phyloP scores from a whole-genome alignment of 2,113 vertebrate genomes.

The Tragulus kanchil region DNA sequence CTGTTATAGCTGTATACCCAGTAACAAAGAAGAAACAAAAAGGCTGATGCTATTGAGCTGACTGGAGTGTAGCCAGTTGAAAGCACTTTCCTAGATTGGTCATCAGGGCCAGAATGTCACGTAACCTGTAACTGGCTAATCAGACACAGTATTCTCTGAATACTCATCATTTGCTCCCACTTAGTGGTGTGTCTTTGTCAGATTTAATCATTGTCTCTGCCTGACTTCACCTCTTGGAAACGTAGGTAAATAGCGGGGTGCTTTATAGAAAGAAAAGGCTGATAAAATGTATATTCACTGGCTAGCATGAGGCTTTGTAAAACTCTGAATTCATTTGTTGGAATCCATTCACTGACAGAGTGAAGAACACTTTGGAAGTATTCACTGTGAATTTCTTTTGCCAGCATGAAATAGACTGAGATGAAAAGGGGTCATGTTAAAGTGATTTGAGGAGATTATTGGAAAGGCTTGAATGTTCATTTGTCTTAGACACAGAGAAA shows the following conservation, averaged over 20 bases:
- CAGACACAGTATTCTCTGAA: neutral
- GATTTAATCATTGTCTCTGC: neutral
- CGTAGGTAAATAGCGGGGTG: neutral
- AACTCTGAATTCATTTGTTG: constrained; percentile 4
- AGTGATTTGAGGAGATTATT: neutral
- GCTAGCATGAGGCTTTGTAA: neutral
- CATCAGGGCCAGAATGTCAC: neutral
- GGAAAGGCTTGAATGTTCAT: neutral
- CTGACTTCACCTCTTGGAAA: neutral
- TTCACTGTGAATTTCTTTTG: constrained; percentile 29
- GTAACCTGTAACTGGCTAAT: neutral
- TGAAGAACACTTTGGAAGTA: neutral
- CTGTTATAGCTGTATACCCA: neutral
- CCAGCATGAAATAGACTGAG: neutral
- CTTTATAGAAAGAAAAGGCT: neutral
- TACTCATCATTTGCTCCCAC: neutral
- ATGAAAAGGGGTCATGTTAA: neutral
- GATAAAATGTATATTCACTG: neutral
- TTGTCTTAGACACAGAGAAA: neutral
- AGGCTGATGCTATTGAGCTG: neutral
- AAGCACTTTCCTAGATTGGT: neutral
- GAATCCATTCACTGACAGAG: neutral
- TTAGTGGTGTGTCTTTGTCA: constrained; percentile 9
- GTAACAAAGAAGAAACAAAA: constrained; percentile 21
- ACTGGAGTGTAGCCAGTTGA: neutral